phyloP scores from a whole-genome alignment of 2,797 vertebrate species.

The Trachurus trachurus region DNA sequence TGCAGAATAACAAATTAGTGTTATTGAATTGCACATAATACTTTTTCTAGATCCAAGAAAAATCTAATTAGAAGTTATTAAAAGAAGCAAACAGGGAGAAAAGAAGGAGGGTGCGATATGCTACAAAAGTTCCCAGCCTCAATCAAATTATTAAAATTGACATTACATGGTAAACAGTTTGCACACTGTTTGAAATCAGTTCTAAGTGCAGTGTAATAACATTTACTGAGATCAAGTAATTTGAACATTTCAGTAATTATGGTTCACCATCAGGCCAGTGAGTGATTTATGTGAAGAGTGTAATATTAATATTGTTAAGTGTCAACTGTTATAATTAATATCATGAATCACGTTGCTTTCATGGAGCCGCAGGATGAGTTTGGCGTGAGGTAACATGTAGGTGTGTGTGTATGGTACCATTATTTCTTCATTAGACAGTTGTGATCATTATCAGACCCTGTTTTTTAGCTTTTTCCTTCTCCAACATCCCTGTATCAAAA shows the following conservation, averaged over 20 bases:
- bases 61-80: not conserved
- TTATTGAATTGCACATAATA: not conserved
- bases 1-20: not conserved
- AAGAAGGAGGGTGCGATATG: not conserved
- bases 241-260: not conserved
- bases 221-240: not conserved
- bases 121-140: not conserved
- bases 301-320: constrained; percentile 43
- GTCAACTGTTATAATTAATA: constrained; percentile 47
- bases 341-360: constrained; percentile 57
- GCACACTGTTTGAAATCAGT: not conserved
- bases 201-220: not conserved
- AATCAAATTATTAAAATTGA: not conserved
- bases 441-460: constrained; percentile 14
- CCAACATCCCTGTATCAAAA: constrained; percentile 30
- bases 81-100: not conserved
- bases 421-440: constrained; percentile 14
- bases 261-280: not conserved
- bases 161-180: not conserved
- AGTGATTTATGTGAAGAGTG: constrained; percentile 22
- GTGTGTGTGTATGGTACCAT: not conserved
- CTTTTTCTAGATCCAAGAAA: not conserved
- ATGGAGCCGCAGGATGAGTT: constrained; percentile 3
- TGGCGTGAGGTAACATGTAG: constrained; percentile 20
- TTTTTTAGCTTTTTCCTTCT: constrained; percentile 24